These are phyloP conservation scores for Podocnemis expansa DNA, from an alignment of 2,113 vertebrate genomes.

Conservation along the genomic window DNA sequence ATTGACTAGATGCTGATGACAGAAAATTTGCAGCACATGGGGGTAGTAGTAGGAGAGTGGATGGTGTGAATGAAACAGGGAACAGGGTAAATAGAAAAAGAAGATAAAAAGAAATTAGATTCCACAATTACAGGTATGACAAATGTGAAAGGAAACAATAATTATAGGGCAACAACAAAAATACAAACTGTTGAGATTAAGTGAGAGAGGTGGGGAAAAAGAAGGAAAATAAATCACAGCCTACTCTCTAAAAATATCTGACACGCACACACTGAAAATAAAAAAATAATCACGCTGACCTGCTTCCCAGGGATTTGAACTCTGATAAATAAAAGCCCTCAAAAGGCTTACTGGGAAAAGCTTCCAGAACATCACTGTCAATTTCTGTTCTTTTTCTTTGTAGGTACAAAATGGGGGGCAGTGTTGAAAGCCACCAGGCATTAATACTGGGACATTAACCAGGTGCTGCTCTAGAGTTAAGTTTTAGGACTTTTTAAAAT, in stretches of 20 bases:
- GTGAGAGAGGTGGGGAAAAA: background rate
- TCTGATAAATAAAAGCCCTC: background rate
- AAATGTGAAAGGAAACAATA: background rate
- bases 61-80: background rate
- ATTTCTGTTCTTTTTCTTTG: rapidly evolving
- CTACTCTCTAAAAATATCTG: background rate
- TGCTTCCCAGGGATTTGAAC: background rate
- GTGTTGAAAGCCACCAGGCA: conserved; percentile 14
- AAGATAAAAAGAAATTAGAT: background rate
- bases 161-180: background rate
- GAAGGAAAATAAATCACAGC: background rate
- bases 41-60: background rate
- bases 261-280: background rate
- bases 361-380: background rate
- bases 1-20: conserved; percentile 60
- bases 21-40: conserved; percentile 50
- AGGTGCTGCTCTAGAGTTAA: background rate
- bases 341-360: background rate
- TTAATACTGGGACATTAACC: background rate
- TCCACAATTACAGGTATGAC: background rate
- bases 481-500: background rate
- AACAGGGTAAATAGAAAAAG: background rate
- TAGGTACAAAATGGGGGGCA: background rate
- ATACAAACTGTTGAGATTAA: background rate
- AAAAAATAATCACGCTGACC: background rate